Conservation (phyloP, 2,113 vertebrate genomes). For the Oreamnos americanus region DNA sequence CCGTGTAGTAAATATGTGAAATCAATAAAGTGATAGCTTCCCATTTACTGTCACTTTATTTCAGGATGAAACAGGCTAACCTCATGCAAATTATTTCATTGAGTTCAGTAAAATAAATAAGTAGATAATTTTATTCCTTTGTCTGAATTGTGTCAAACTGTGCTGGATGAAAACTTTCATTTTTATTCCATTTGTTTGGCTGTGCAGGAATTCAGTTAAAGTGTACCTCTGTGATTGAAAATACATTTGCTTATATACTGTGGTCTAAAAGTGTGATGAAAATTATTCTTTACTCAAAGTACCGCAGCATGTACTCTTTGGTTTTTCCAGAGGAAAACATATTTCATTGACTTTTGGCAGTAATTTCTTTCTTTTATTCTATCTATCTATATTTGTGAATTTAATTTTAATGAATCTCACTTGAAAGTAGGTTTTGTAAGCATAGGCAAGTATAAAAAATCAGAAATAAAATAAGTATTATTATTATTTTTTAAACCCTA, state of each 20-base stretch:
- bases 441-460: background rate
- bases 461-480: background rate
- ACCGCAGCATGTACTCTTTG: background rate
- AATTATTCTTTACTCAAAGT: slow-evolving; percentile 33
- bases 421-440: slow-evolving; percentile 18
- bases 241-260: slow-evolving; percentile 34
- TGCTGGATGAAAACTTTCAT: background rate
- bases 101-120: background rate
- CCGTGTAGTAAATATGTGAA: background rate
- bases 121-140: background rate
- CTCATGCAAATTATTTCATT: background rate
- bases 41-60: background rate
- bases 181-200: slow-evolving; percentile 23
- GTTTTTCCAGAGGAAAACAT: background rate
- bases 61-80: background rate
- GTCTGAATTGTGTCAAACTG: background rate
- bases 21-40: background rate
- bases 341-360: slow-evolving; percentile 28
- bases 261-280: slow-evolving; percentile 3
- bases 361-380: background rate
- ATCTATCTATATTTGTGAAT: background rate
- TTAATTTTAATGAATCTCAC: slow-evolving; percentile 12
- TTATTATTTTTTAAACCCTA: background rate
- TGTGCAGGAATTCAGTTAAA: background rate
- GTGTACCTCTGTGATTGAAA: slow-evolving; percentile 13